Base-by-base conservation (phyloP, 2,797 vertebrate genomes). In the Podargus strigoides region DNA sequence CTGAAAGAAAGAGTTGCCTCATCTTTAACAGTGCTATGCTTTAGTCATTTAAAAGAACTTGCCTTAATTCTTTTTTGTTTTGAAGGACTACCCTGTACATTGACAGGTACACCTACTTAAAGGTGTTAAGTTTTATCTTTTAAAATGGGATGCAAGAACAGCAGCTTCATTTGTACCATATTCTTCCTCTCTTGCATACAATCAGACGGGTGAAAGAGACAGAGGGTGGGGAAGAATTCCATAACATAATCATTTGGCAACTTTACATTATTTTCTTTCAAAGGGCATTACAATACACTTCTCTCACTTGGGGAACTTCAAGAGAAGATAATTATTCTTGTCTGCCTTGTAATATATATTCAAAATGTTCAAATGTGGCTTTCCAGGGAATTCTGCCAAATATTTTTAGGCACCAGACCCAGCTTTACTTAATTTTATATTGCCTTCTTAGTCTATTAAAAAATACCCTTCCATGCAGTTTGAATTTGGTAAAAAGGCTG, bases 341-440 rank as follows among this genome's bases (percentile, higher is more conserved):
- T 98, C 98, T 98, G 98, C 98, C 97, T 98, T 97, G 97, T 98
- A 98, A 99, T 97, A 97, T 98, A 98, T 98, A 98, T 98, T 98
- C 98, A 98, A 98, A 97, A 97, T 94, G 93, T 98, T 98, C 97
- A 98, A 98, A 98, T 98, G 98, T 98, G 98, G 98, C 97, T 99
- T 99, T 98, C 95, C 95, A 97, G 97, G 98, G 98, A 98, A 98
- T 97, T 95, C 97, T 96, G 98, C 98, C 98, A 99, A 98, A 97
- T 97, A 98, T 97, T 98, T 98, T 97, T 97, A 98, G 98, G 98
- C 98, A 98, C 98, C 98, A 97, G 96, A 98, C 97, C 97, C 98
- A 98, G 98, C 97, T 98, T 97, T 95, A 98, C 97, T 98, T 98
- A 98, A 98, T 98, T 98, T 98, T 98, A 97, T 97, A 98, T 98